Conservation (phyloP, 2,888 invertebrate species). For the Epirrhoe alternata region DNA sequence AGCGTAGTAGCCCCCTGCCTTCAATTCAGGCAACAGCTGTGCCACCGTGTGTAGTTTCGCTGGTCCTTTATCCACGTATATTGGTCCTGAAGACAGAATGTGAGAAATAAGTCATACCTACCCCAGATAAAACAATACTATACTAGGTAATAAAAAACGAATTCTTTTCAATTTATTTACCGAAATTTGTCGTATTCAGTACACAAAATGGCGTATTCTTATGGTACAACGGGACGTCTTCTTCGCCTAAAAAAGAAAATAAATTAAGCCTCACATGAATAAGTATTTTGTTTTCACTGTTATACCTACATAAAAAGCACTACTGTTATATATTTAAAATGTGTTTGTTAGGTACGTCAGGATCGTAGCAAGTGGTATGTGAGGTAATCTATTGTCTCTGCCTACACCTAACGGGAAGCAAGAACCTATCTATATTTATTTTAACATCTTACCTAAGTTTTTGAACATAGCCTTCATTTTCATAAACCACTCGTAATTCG, state of each 20-base stretch:
- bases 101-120: too few relatives aligned
- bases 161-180: background rate
- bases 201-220: conserved; percentile 7
- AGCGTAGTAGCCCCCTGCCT: conserved; percentile 12
- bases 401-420: too few relatives aligned
- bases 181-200: conserved; percentile 4
- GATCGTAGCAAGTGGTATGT: too few relatives aligned
- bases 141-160: too few relatives aligned
- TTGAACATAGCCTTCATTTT: conserved; percentile 3
- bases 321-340: too few relatives aligned
- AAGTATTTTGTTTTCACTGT: too few relatives aligned
- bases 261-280: too few relatives aligned
- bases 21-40: background rate
- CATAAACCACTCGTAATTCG: conserved; percentile 7
- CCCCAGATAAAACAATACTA: too few relatives aligned
- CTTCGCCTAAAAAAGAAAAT: conserved; percentile 4
- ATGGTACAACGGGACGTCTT: conserved; percentile 3
- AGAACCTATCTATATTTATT: too few relatives aligned
- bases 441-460: conserved; percentile 4
- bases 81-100: conserved; percentile 16
- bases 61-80: conserved; percentile 2
- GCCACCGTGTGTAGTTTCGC: background rate
- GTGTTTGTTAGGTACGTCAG: too few relatives aligned
- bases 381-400: too few relatives aligned
- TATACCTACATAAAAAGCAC: too few relatives aligned